Conservation (phyloP, 2,113 vertebrate genomes). For the Saccopteryx bilineata region DNA sequence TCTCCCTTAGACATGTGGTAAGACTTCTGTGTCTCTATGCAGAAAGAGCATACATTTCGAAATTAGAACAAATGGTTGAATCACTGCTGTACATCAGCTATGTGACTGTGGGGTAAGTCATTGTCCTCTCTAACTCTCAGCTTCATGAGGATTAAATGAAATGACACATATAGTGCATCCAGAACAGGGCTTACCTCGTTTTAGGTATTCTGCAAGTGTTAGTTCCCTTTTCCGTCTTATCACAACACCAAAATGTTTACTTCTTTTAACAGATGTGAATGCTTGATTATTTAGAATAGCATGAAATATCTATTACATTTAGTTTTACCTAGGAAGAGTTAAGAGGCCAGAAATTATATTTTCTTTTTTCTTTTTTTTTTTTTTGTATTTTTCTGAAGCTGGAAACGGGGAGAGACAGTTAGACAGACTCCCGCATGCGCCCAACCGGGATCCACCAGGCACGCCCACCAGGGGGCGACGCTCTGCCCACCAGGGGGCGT, state of each 20-base stretch:
- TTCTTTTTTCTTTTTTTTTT: neutral
- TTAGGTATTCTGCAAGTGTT: neutral
- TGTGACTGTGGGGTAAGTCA: neutral
- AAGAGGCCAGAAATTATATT: conserved; percentile 47
- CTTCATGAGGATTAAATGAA: neutral
- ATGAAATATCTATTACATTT: neutral
- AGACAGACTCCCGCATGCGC: too few relatives aligned
- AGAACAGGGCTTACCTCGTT: neutral
- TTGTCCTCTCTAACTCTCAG: neutral
- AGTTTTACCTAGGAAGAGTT: neutral
- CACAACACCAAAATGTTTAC: neutral
- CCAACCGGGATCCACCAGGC: too few relatives aligned
- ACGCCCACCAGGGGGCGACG: too few relatives aligned
- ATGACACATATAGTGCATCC: neutral
- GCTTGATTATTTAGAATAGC: neutral
- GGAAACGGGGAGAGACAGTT: too few relatives aligned
- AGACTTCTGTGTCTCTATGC: neutral
- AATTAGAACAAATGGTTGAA: neutral
- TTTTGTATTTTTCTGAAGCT: too few relatives aligned
- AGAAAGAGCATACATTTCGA: conserved; percentile 55
- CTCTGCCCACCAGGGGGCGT: too few relatives aligned
- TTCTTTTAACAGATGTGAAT: conserved; percentile 21
- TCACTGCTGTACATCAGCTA: neutral
- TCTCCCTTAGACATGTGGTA: neutral
- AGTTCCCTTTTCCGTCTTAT: neutral